phyloP scores from a whole-genome alignment of 1,140 invertebrate genomes.

The Xylocopa sonorina region DNA sequence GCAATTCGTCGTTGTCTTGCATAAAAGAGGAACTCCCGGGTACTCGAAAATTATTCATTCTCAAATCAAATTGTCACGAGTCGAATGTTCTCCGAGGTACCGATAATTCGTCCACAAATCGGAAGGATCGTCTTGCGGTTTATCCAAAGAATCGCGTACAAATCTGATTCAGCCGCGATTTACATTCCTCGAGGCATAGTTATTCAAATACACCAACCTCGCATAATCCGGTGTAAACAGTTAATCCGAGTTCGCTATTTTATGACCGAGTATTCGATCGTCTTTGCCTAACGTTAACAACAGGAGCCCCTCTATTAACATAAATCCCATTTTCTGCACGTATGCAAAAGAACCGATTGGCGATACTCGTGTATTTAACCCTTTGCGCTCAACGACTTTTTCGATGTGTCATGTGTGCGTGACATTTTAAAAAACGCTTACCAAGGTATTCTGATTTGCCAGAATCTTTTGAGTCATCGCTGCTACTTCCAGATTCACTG shows the following conservation, averaged over 20 bases:
- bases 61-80: not conserved
- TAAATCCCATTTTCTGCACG: constrained; percentile 6
- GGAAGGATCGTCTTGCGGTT: not conserved
- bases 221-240: constrained; percentile 25
- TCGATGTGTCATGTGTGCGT: no score
- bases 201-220: not conserved
- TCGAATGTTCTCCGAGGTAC: no score
- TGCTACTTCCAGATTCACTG: no score
- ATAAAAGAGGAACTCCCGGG: not conserved
- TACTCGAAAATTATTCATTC: not conserved
- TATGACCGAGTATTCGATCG: constrained; percentile 3
- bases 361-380: not conserved
- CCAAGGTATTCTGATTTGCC: no score
- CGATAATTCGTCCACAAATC: no score
- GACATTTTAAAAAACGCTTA: no score
- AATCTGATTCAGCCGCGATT: not conserved
- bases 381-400: no score
- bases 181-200: not conserved
- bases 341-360: not conserved
- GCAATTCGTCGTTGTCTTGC: not conserved
- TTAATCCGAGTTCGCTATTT: constrained; percentile 32
- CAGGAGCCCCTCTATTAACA: not conserved
- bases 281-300: constrained; percentile 18
- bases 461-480: no score
- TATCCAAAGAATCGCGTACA: not conserved